phyloP scores from a whole-genome alignment of 2,888 invertebrate species.

The Scaptomyza cyrtandrae region DNA sequence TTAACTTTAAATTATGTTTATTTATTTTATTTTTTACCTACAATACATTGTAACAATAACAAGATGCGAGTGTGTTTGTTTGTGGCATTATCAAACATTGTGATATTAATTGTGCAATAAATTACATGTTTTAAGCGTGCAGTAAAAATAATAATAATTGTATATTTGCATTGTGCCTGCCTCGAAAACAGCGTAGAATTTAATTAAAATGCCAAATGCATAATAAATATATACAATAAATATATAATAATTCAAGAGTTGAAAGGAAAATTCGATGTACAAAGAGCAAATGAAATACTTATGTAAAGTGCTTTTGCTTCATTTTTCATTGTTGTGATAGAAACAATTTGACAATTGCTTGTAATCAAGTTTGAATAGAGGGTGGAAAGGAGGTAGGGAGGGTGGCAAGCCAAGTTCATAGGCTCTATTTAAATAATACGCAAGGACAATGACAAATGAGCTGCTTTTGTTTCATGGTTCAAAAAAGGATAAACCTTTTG shows the following conservation, averaged over 20 bases:
- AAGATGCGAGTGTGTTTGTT: slow-evolving; percentile 2
- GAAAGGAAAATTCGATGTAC: background rate
- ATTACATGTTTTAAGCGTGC: slow-evolving; percentile 47
- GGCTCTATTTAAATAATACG: slow-evolving; percentile 53
- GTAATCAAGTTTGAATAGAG: slow-evolving; percentile 38
- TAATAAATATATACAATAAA: slow-evolving; percentile 58
- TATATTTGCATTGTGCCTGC: slow-evolving; percentile 28
- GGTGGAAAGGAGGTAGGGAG: background rate
- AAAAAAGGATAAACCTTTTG: slow-evolving; percentile 54
- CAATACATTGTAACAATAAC: slow-evolving; percentile 31
- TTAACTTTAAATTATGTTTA: slow-evolving; percentile 45
- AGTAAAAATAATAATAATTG: slow-evolving; percentile 27
- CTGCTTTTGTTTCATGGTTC: slow-evolving; percentile 52
- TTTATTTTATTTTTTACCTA: slow-evolving; percentile 10
- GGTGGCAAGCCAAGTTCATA: slow-evolving; percentile 34
- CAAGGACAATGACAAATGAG: slow-evolving; percentile 66
- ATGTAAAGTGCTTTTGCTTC: slow-evolving; percentile 28
- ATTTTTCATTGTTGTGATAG: background rate
- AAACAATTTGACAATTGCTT: slow-evolving; percentile 47
- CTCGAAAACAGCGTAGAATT: slow-evolving; percentile 41
- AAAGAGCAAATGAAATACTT: slow-evolving; percentile 16
- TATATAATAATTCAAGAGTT: slow-evolving; percentile 14
- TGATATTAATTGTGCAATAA: slow-evolving; percentile 74
- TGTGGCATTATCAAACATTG: slow-evolving; percentile 12
- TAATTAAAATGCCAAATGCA: slow-evolving; percentile 73